These are phyloP conservation scores for Dasypolia templi DNA, from an alignment of 2,888 invertebrate species.

Conservation along the genomic window DNA sequence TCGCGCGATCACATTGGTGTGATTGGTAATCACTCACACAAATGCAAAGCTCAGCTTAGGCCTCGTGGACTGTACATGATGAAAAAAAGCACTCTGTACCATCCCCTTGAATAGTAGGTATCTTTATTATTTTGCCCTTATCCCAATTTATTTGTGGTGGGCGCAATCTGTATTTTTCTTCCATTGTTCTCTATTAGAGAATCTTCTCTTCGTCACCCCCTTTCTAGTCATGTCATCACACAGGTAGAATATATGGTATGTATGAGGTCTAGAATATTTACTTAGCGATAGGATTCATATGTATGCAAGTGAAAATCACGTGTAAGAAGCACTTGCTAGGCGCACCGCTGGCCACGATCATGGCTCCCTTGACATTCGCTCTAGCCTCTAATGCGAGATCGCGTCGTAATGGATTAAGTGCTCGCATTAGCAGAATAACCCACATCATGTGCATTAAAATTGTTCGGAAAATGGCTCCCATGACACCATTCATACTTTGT, in stretches of 20 bases:
- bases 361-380: slow-evolving; percentile 65
- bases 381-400: slow-evolving; percentile 65
- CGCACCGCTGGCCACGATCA: slow-evolving; percentile 32
- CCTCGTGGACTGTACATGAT: too few relatives aligned
- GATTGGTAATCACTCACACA: too few relatives aligned
- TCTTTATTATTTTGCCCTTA: too few relatives aligned
- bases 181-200: too few relatives aligned
- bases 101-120: not conserved
- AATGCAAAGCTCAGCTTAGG: too few relatives aligned
- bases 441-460: slow-evolving; percentile 79
- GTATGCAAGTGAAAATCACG: slow-evolving; percentile 30
- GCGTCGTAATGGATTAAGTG: slow-evolving; percentile 81
- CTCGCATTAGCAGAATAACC: slow-evolving; percentile 85
- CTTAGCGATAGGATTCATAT: not conserved
- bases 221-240: too few relatives aligned
- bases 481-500: slow-evolving; percentile 71
- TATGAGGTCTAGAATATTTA: not conserved
- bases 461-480: slow-evolving; percentile 77
- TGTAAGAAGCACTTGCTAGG: slow-evolving; percentile 11
- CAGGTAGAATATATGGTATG: not conserved
- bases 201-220: too few relatives aligned
- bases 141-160: too few relatives aligned
- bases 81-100: not conserved
- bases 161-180: too few relatives aligned
- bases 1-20: too few relatives aligned